These are phyloP conservation scores for Triplophysa siluroides DNA, from an alignment of 2,113 vertebrate genomes.

Conservation along the genomic window DNA sequence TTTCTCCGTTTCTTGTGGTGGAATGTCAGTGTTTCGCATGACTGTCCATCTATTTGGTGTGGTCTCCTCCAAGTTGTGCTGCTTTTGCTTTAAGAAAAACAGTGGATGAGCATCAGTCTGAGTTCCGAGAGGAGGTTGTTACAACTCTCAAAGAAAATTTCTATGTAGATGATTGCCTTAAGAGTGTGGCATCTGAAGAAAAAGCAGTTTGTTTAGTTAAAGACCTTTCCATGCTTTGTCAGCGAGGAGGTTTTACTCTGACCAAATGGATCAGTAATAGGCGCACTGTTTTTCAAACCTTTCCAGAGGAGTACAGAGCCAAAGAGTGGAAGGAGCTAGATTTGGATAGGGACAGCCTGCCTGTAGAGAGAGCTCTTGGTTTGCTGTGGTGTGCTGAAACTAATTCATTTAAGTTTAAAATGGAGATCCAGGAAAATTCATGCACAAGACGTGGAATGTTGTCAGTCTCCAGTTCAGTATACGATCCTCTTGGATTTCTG, in stretches of 20 bases:
- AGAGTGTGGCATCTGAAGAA: not conserved
- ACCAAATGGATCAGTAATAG: slow-evolving; percentile 6
- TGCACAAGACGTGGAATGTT: slow-evolving; percentile 12
- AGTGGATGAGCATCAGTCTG: slow-evolving; percentile 19
- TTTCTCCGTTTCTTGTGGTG: not conserved
- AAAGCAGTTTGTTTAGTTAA: not conserved
- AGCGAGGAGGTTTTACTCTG: slow-evolving; percentile 12
- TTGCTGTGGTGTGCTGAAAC: slow-evolving; percentile 37
- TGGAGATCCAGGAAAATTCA: not conserved
- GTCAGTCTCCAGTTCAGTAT: slow-evolving; percentile 33
- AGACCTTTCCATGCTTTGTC: not conserved
- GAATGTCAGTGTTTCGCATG: slow-evolving; percentile 3
- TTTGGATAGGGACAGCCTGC: slow-evolving; percentile 10
- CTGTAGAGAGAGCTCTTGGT: slow-evolving; percentile 34
- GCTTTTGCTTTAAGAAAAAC: slow-evolving; percentile 34
- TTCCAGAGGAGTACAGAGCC: not conserved
- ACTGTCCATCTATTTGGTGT: no score
- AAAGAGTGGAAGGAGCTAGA: slow-evolving; percentile 14
- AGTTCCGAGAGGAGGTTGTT: not conserved
- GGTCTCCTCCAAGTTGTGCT: no score
- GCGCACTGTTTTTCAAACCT: not conserved
- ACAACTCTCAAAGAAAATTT: slow-evolving; percentile 10
- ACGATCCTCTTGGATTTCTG: slow-evolving; percentile 30
- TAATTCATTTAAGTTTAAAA: slow-evolving; percentile 26
- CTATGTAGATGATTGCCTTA: slow-evolving; percentile 42